These are phyloP conservation scores for Lasioglossum figueresi DNA, from an alignment of 2,888 invertebrate genomes.

Conservation along the genomic window DNA sequence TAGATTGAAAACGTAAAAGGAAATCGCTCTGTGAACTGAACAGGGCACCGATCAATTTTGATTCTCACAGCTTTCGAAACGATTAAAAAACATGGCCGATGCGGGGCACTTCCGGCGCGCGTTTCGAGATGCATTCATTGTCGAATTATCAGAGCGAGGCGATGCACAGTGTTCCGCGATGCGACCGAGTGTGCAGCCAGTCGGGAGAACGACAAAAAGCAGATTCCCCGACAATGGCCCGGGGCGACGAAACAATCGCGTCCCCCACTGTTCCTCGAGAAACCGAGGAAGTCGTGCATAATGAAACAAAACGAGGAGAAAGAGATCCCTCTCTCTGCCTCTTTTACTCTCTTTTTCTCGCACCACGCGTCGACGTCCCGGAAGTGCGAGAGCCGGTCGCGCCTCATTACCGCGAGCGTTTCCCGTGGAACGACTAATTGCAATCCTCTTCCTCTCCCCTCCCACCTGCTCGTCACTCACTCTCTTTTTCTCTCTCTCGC, in stretches of 20 bases:
- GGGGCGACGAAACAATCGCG: conserved; percentile 46
- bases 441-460: conserved; percentile 45
- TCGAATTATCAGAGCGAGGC: conserved; percentile 55
- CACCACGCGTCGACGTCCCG: conserved; percentile 60
- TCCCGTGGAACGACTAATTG: conserved; percentile 78
- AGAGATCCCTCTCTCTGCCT: background rate
- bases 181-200: conserved; percentile 51
- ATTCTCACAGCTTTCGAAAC: background rate
- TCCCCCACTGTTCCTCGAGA: conserved; percentile 34
- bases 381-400: conserved; percentile 68
- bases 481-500: background rate
- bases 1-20: too few species aligned
- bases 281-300: conserved; percentile 40
- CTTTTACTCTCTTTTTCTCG: background rate
- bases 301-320: conserved; percentile 46
- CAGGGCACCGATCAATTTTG: too few species aligned
- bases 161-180: conserved; percentile 29
- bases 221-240: conserved; percentile 50
- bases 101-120: background rate
- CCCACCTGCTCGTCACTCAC: background rate
- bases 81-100: background rate
- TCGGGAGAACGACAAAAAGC: conserved; percentile 47
- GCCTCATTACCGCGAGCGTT: conserved; percentile 74
- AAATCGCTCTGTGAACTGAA: too few species aligned
- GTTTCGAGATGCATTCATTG: conserved; percentile 21